Evolutionary conservation across 2,888 invertebrate genomes (phyloP).

Genomic region (Zygaena filipendulae): DNA sequence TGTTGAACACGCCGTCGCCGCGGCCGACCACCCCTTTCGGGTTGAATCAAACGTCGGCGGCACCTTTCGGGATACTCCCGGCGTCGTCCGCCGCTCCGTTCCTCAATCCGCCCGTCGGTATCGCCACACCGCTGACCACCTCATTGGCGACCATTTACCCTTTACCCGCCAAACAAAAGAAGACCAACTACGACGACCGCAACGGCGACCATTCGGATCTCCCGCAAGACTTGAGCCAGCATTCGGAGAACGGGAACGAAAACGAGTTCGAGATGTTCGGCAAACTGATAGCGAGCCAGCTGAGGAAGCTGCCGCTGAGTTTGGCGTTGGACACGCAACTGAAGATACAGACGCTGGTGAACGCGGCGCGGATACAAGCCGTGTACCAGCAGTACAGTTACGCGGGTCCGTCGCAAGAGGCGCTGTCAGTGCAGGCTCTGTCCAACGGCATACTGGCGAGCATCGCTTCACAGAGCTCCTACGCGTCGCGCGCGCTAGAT

Average conservation of each 20-base stretch:
- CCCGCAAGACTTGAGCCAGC: constrained; percentile 58
- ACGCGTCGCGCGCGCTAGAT: constrained; percentile 35
- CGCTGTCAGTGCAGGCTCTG: constrained; percentile 52
- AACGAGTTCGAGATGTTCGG: constrained; percentile 64
- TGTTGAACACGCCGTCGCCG: constrained; percentile 57
- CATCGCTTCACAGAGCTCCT: constrained; percentile 46
- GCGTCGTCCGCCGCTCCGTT: constrained; percentile 46
- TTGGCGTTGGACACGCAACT: constrained; percentile 56
- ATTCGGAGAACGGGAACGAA: constrained; percentile 53
- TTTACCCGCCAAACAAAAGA: constrained; percentile 53
- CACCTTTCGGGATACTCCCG: constrained; percentile 50
- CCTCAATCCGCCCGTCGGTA: constrained; percentile 57
- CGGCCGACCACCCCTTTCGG: constrained; percentile 59
- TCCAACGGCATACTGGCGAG: constrained; percentile 57
- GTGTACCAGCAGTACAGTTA: constrained; percentile 62
- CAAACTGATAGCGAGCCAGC: constrained; percentile 55
- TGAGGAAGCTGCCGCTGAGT: constrained; percentile 52
- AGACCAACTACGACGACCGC: constrained; percentile 34
- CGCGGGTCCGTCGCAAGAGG: constrained; percentile 56
- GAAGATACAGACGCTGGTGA: constrained; percentile 57
- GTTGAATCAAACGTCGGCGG: constrained; percentile 32
- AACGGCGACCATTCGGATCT: constrained; percentile 42
- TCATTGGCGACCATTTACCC: constrained; percentile 58
- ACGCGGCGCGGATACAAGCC: constrained; percentile 56
- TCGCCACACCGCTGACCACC: constrained; percentile 56